These are phyloP conservation scores for Chloroclystis v-ata DNA, from an alignment of 2,888 invertebrate species.

Conservation along the genomic window DNA sequence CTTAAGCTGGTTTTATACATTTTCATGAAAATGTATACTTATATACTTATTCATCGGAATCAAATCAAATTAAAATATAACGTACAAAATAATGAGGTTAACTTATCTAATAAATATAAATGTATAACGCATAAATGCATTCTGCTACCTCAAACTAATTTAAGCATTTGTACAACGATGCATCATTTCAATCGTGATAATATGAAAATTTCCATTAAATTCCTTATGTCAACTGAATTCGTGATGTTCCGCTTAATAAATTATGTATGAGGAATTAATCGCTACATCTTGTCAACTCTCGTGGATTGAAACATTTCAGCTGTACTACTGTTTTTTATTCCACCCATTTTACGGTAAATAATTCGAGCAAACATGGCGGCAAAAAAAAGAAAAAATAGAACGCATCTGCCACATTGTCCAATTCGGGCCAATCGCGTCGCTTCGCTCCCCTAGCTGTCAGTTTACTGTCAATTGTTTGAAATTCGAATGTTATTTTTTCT, in stretches of 20 bases:
- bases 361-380: constrained; percentile 71
- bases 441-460: constrained; percentile 75
- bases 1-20: too few species aligned
- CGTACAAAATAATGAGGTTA: too few species aligned
- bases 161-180: constrained; percentile 20
- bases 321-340: constrained; percentile 41
- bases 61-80: too few species aligned
- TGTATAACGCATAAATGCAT: too few species aligned
- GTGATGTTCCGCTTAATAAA: constrained; percentile 23
- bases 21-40: too few species aligned
- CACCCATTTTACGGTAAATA: constrained; percentile 57
- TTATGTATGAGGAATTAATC: constrained; percentile 39
- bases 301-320: constrained; percentile 63
- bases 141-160: constrained; percentile 13
- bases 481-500: constrained; percentile 66
- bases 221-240: constrained; percentile 24
- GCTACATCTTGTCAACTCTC: constrained; percentile 57
- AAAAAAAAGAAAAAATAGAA: constrained; percentile 42
- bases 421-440: constrained; percentile 63
- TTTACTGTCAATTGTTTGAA: constrained; percentile 64
- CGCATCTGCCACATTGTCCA: constrained; percentile 76
- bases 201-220: constrained; percentile 23
- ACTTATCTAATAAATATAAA: too few species aligned
- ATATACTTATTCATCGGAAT: too few species aligned
- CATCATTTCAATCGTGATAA: constrained; percentile 22